A percentile compares a stretch with the other conserved stretches of the same genome.
These are phyloP conservation scores for Tubiluchus corallicola DNA, from an alignment of 2,888 invertebrate species.

Conservation along the genomic window DNA sequence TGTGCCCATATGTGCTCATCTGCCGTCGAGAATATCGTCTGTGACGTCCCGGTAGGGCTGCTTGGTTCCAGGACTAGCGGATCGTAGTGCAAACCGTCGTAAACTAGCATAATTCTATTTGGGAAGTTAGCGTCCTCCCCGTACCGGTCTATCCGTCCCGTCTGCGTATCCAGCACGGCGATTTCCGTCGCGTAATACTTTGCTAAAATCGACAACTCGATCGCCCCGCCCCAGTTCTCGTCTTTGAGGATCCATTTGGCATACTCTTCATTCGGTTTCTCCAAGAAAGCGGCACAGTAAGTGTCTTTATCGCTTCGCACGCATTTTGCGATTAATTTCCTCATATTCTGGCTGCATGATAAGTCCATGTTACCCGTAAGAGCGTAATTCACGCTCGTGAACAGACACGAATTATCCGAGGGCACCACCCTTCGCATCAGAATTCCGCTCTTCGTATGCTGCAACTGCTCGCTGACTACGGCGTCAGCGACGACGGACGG, in stretches of 20 bases:
- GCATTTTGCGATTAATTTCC: slow-evolving; percentile 66
- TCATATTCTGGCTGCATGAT: slow-evolving; percentile 37
- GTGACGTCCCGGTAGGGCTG: slow-evolving; percentile 41
- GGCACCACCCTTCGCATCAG: slow-evolving; percentile 78
- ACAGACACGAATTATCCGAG: slow-evolving; percentile 87
- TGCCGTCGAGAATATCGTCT: slow-evolving; percentile 59
- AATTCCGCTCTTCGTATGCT: slow-evolving; percentile 38
- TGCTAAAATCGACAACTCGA: slow-evolving; percentile 70
- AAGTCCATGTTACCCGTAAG: slow-evolving; percentile 19
- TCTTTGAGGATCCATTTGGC: slow-evolving; percentile 72
- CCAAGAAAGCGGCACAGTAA: slow-evolving; percentile 68
- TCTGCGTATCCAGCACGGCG: slow-evolving; percentile 76
- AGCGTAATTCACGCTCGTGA: slow-evolving; percentile 59
- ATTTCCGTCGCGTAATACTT: slow-evolving; percentile 75
- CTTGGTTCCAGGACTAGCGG: slow-evolving; percentile 68
- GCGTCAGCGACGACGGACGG: slow-evolving; percentile 1
- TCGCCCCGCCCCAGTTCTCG: slow-evolving; percentile 88
- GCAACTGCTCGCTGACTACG: slow-evolving; percentile 14
- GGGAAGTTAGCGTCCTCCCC: slow-evolving; percentile 76
- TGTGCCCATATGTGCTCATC: slow-evolving; percentile 51
- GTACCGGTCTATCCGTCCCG: slow-evolving; percentile 67
- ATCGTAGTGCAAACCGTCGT: slow-evolving; percentile 92
- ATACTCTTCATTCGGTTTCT: slow-evolving; percentile 63
- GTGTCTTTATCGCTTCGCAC: slow-evolving; percentile 53
- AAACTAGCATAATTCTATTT: slow-evolving; percentile 64